Percentiles rank a stretch among this genome's conserved stretches.
Evolutionary conservation across 2,797 vertebrate genomes (phyloP).

Genomic region (Furcifer pardalis): DNA sequence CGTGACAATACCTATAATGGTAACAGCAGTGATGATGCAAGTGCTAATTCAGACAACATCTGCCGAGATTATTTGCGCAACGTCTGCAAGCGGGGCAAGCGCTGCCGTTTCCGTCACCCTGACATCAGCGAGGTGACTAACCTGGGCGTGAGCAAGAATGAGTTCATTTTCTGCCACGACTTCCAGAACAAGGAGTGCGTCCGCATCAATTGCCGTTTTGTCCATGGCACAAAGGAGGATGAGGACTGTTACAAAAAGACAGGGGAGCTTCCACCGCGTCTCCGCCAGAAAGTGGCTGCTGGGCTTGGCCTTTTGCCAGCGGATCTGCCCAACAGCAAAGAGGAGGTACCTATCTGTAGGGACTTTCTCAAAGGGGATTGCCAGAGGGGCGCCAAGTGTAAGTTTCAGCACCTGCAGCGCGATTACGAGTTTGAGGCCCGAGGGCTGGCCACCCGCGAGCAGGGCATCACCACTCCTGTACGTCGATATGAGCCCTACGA

Average conservation of each 20-base stretch:
- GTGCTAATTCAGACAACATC: slow-evolving; percentile 82
- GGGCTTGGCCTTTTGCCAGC: slow-evolving; percentile 91
- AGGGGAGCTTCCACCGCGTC: slow-evolving; percentile 89
- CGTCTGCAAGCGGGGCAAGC: slow-evolving; percentile 95
- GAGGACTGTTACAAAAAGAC: slow-evolving; percentile 97
- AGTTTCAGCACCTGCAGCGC: slow-evolving; percentile 93
- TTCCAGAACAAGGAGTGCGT: slow-evolving; percentile 97
- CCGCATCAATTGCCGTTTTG: slow-evolving; percentile 93
- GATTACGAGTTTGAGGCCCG: slow-evolving; percentile 86
- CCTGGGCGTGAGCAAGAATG: slow-evolving; percentile 95
- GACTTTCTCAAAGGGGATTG: slow-evolving; percentile 97
- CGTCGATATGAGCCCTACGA: slow-evolving; percentile 86
- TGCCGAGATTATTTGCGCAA: slow-evolving; percentile 96
- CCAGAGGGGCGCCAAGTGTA: slow-evolving; percentile 93
- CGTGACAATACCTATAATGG: slow-evolving; percentile 87
- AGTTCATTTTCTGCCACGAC: slow-evolving; percentile 98
- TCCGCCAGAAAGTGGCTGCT: slow-evolving; percentile 94
- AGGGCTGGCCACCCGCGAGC: slow-evolving; percentile 65
- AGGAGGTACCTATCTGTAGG: slow-evolving; percentile 94
- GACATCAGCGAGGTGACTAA: slow-evolving; percentile 94
- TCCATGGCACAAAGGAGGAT: slow-evolving; percentile 96
- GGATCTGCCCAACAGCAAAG: slow-evolving; percentile 91
- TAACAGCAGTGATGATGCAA: slow-evolving; percentile 74
- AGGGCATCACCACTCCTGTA: slow-evolving; percentile 75
- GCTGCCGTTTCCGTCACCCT: slow-evolving; percentile 94